Base-by-base conservation (phyloP, 2,888 invertebrate species). In the Drosophila cognata region DNA sequence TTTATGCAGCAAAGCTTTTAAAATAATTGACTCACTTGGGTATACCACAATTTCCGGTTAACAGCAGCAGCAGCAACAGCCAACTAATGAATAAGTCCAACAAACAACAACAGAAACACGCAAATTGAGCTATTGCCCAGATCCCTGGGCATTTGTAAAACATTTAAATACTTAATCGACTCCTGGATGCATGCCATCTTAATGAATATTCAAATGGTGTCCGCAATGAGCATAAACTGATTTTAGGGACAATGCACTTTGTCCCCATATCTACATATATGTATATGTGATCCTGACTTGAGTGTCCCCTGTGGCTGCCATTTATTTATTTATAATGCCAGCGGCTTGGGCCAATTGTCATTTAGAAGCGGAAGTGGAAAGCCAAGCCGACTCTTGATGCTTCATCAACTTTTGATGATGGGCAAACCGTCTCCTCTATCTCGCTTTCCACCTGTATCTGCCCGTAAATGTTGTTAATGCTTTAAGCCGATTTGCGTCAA, bases 21-120 rank as follows among this genome's bases (percentile, higher is more conserved):
- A 91, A 87, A 87, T 90, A 90, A 90, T 91, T 90, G 86, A 88
- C 84, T 91, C 91, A 79, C 91, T 89, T 82, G 91, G 87, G 90
- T 77, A 80, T 84, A 71, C 80, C 84, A 81, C 81, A 88, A 82
- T 81, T 89, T 91, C 90, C 91, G 90, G 90, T 89, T 84, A 84
- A 81, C 76, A 84, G 86, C 48, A 84, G 70, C 77, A 79, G 90
- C 46, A 21, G 85, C 46, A 79, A 68, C 86, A 82, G 89, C 48
- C 71, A 81, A 77, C 90, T 88, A 85, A 85, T 85, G 90, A 88
- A 85, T 88, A 74, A 74, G 82, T 68, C 64, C 71, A 72, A 68
- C 73, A 73, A 64, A 48, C 31, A 64, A 50, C 38, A 61, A 52
- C 36, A 69, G 28, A 53, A 58, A 33, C 61, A 67, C 51, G 28